Percentiles rank a stretch among this genome's conserved stretches.
These are phyloP conservation scores for Sciurus niger DNA, from an alignment of 2,113 vertebrate species.

Conservation along the genomic window DNA sequence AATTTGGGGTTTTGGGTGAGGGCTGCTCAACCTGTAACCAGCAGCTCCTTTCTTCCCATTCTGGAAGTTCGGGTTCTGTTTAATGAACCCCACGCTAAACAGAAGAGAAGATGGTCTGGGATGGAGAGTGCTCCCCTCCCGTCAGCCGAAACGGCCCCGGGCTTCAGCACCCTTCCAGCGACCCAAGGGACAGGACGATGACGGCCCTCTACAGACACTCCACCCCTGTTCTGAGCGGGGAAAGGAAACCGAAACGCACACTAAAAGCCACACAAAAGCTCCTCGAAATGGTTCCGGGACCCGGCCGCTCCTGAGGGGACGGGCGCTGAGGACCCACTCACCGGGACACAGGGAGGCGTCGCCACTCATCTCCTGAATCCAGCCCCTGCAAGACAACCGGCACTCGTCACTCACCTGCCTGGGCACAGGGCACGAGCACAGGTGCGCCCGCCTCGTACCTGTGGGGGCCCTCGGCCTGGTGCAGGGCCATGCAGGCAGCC, in stretches of 20 bases:
- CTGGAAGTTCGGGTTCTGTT: not conserved
- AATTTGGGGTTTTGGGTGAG: not conserved
- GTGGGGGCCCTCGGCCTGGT: slow-evolving; percentile 80
- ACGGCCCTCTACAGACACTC: fast-evolving
- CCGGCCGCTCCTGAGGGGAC: fast-evolving
- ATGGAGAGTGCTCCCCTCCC: too few relatives aligned
- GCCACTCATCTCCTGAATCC: slow-evolving; percentile 94
- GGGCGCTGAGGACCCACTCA: slow-evolving; percentile 71
- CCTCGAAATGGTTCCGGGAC: fast-evolving
- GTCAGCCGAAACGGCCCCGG: not conserved
- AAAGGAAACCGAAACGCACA: not conserved
- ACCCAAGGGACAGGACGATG: not conserved
- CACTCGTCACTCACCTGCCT: not conserved
- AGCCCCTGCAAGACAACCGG: slow-evolving; percentile 87
- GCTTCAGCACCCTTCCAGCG: not conserved
- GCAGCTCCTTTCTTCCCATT: fast-evolving
- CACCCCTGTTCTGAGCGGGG: not conserved
- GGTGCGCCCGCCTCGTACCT: slow-evolving; percentile 80
- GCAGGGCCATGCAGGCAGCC: slow-evolving; percentile 89
- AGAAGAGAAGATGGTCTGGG: not conserved
- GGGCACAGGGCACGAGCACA: fast-evolving
- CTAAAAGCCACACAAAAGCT: not conserved
- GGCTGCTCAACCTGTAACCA: not conserved
- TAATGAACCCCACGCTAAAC: not conserved
- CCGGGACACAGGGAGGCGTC: slow-evolving; percentile 92